These are phyloP conservation scores for Scolopax bukidnonensis DNA, from an alignment of 2,797 vertebrate species.

Conservation along the genomic window DNA sequence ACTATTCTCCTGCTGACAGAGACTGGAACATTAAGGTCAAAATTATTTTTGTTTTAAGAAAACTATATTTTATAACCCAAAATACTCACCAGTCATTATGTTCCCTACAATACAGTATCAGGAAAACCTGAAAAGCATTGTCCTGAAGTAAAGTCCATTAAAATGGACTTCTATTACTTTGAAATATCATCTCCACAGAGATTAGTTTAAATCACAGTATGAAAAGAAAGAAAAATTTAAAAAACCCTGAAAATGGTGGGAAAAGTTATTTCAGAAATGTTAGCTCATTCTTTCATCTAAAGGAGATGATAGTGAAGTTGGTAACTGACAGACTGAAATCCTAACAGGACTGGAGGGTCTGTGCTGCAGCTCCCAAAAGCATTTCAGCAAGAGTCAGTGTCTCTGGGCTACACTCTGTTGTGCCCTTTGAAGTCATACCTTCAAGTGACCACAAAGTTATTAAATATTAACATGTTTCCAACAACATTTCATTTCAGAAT, in stretches of 20 bases:
- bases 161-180: not conserved
- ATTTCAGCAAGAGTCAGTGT: not conserved
- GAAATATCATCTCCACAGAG: not conserved
- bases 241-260: not conserved
- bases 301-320: fast-evolving
- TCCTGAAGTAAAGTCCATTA: not conserved
- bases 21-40: not conserved
- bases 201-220: not conserved
- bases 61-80: not conserved
- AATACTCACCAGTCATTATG: not conserved
- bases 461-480: not conserved
- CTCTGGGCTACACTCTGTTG: not conserved
- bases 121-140: not conserved
- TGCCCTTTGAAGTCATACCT: not conserved
- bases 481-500: not conserved
- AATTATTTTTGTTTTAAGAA: not conserved
- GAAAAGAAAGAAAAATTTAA: not conserved
- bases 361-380: not conserved
- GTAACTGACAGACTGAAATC: not conserved
- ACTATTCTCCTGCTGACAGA: not conserved
- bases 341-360: not conserved
- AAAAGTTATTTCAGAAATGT: not conserved
- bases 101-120: not conserved
- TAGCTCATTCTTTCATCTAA: not conserved
- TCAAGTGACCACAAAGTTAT: not conserved